phyloP scores from a whole-genome alignment of 2,797 vertebrate genomes.

The Tinamus major region DNA sequence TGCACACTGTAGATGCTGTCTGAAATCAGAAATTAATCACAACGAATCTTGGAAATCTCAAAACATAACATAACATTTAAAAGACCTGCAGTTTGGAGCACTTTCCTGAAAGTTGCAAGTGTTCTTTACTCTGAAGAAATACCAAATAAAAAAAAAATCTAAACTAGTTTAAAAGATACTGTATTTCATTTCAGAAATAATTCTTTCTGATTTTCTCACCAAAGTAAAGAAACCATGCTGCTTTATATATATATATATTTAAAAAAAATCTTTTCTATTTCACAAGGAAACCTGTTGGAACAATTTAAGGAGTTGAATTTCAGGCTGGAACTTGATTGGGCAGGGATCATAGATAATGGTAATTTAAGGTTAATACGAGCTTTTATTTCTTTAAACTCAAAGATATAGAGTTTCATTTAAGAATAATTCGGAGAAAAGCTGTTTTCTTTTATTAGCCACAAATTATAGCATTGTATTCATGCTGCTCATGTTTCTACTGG shows the following conservation, averaged over 20 bases:
- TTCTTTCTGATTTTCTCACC: background rate
- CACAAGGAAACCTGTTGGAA: background rate
- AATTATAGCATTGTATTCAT: background rate
- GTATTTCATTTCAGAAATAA: background rate
- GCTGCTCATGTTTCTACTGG: background rate
- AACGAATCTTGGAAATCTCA: background rate
- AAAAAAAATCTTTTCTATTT: background rate
- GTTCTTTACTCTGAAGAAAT: background rate
- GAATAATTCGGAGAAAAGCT: background rate
- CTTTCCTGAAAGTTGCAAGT: background rate
- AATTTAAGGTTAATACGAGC: background rate
- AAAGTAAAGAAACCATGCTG: background rate
- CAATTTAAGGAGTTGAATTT: background rate
- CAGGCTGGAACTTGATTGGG: background rate
- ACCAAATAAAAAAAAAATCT: background rate
- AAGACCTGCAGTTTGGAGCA: background rate
- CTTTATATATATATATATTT: too few relatives aligned
- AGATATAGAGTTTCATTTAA: background rate
- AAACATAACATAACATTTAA: background rate
- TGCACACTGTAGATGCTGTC: background rate
- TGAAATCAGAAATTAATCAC: background rate
- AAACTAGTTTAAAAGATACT: background rate
- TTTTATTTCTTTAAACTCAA: background rate
- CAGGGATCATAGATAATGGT: background rate
- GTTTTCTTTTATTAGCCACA: background rate